Conservation (phyloP, 2,113 vertebrate genomes). For the Stictonetta naevosa region DNA sequence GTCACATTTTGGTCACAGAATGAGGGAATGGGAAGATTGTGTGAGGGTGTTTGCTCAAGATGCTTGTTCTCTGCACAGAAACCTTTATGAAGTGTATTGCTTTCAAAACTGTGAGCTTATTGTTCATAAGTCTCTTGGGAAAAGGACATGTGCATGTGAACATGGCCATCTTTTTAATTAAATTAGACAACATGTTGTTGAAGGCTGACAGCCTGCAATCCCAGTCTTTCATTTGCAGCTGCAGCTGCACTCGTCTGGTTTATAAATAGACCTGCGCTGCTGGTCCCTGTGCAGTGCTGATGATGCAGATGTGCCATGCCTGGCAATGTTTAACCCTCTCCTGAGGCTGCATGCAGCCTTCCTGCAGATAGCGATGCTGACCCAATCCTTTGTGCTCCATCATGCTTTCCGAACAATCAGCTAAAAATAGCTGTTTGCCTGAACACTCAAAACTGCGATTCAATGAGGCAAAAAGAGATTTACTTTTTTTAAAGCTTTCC, state of each 20-base stretch:
- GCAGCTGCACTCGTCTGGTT: neutral
- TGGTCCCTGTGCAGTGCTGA: conserved; percentile 10
- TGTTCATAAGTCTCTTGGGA: neutral
- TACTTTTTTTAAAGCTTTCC: neutral
- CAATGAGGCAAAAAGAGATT: neutral
- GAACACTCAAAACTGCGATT: neutral
- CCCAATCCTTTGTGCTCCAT: neutral
- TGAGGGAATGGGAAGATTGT: neutral
- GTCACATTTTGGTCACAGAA: neutral
- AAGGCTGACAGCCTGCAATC: conserved; percentile 9
- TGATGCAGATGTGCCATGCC: conserved; percentile 39
- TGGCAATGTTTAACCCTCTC: neutral
- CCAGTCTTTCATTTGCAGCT: neutral
- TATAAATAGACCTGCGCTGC: conserved; percentile 60
- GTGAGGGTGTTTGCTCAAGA: neutral
- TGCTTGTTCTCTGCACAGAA: neutral
- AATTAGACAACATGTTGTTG: neutral
- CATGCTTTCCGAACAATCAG: neutral
- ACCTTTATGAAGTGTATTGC: neutral
- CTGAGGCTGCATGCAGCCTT: neutral
- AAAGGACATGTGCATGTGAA: neutral
- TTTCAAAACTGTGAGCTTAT: neutral
- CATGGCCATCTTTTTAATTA: neutral
- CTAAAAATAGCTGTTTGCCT: neutral
- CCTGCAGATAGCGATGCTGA: neutral